Evolutionary conservation across 2,888 invertebrate genomes (phyloP), one percentile per base, ranked within the genome.

Genomic region (Sphaeridia pumilis): DNA sequence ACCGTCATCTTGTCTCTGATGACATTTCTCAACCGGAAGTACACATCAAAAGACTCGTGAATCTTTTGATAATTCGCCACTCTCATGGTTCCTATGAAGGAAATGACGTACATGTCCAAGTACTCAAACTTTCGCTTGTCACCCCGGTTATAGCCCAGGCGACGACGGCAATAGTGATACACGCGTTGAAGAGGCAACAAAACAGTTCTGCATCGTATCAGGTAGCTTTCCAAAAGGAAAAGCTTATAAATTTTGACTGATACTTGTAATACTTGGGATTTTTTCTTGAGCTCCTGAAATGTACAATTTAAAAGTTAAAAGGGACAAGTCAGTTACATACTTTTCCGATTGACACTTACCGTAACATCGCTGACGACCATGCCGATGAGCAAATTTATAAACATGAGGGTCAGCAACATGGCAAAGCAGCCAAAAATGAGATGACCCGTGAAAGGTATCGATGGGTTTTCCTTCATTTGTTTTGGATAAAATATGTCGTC

Each of bases 371-470:
- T 52, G 17, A 52, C 52, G 2, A 46, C 46, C 46, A 52, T 17
- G 31, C 52, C 52, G n/a, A 52, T 52, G n/a, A 52, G 41, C 14
- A 50, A 28, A 17, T 52, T 52, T 1, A 52, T 52, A 4, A 52
- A 21, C 12, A 52, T 46, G 20, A 52, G 46, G 10, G 52, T 46
- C 3, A 46, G 25, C 21, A 52, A 22, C 4, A 52, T 14, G 14
- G 46, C 41, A n/a, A 52, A 52, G 20, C 52, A 27, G 1, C 25
- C 35, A 34, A 46, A 52, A 22, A 52, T 52, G 12, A 52, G 38
- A 41, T 52, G 52, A 2, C 52, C 45, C 1, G 51, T 31, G 1
- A 51, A 20, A 17, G n/a, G n/a, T n/a, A n/a, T n/a, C n/a, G n/a
- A n/a, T n/a, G n/a, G n/a, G n/a, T n/a, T n/a, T n/a, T n/a, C n/a